Base-by-base conservation (phyloP, 1,140 invertebrate species). In the Planococcus citri region DNA sequence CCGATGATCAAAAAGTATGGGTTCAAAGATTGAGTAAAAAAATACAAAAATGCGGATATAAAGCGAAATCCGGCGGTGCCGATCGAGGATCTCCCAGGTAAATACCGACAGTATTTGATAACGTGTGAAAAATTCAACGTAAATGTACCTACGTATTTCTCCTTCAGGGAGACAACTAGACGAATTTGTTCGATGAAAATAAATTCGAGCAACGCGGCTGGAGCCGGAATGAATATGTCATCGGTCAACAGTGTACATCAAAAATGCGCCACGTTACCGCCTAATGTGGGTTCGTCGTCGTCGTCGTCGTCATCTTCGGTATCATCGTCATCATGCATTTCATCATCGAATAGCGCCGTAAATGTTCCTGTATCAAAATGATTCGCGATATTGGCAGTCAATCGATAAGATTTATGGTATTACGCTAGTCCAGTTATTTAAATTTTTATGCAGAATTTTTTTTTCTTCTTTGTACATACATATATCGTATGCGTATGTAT, bases 11-110 rank as follows among this genome's bases (percentile, higher is more conserved):
- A 79, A 90, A 94, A 76, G 83, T 86, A 73, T 98, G 95, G 95
- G 93, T 97, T 38, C 84, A 87, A 64, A 84, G 92, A 73, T 83
- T 98, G 22, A 88, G 89, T 70, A 92, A 94, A 76, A 92, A 93
- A 79, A 94, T 97, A 76, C 89, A 94, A 80, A 94, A 94, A 77
- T 89, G 89, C 80, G 94, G 95, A 69, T 95, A 92, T 80, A 94
- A 94, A 76, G 90, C 92, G 72, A 90, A 88, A 76, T 86, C 87
- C 69, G 81, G 84, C 72, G 84, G 85, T 72, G 85, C 83, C 71
- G 81, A 80, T 80, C 85, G 77, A 83, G 82, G 79, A 80, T 87
- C 86, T 72, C 86, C 86, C 76, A 86, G 86, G 86, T 87, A 57
- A n/a, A n/a, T 33, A 33, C 12, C 29, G 29, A 33, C 67, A n/a